phyloP scores from a whole-genome alignment of 1,140 invertebrate genomes.

The Nephila pilipes region DNA sequence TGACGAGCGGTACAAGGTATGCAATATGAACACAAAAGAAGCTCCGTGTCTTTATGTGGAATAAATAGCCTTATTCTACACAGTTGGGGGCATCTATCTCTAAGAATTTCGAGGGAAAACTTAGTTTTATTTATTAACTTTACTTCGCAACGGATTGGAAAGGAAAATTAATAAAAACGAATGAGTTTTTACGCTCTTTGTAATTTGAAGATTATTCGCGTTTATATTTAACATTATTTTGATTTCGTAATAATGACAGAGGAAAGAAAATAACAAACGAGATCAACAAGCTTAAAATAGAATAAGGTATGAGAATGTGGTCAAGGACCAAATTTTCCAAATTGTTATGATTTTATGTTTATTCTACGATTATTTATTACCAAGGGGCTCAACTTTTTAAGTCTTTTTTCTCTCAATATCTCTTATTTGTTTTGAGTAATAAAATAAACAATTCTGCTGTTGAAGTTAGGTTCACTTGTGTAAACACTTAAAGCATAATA shows the following conservation, averaged over 20 bases:
- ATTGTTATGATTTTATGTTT: too few relatives aligned
- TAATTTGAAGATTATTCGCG: background rate
- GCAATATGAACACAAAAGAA: background rate
- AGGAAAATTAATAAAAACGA: background rate
- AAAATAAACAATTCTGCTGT: too few relatives aligned
- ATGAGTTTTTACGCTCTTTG: background rate
- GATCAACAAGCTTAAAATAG: background rate
- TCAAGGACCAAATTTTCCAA: too few relatives aligned
- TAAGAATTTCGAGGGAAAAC: background rate
- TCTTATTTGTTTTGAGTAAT: too few relatives aligned
- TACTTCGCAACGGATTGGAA: background rate
- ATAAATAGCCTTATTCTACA: conserved; percentile 5
- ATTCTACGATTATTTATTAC: too few relatives aligned
- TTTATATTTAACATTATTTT: background rate
- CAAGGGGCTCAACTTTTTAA: too few relatives aligned
- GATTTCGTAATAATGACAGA: background rate
- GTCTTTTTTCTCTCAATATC: too few relatives aligned
- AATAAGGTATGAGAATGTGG: too few relatives aligned
- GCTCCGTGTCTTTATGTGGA: background rate
- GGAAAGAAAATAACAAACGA: too few relatives aligned
- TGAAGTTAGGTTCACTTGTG: too few relatives aligned
- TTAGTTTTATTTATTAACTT: conserved; percentile 16
- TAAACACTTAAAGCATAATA: too few relatives aligned
- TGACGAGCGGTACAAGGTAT: conserved; percentile 11
- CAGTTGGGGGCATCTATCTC: background rate